These are phyloP conservation scores for Rhinichthys osculus DNA, from an alignment of 2,797 vertebrate genomes.

Conservation along the genomic window DNA sequence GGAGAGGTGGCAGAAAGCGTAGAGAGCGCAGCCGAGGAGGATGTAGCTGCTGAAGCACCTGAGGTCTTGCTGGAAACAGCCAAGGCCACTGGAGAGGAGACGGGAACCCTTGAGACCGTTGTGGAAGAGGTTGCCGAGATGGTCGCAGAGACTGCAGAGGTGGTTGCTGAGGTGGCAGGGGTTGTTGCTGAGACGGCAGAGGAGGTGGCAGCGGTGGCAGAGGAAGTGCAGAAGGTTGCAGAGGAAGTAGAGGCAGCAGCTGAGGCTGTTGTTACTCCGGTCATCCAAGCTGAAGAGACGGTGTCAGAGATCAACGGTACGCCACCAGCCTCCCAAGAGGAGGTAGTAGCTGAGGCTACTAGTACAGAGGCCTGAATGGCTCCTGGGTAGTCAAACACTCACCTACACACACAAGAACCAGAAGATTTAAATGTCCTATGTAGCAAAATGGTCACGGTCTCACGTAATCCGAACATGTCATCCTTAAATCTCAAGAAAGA, in stretches of 20 bases:
- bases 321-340: conserved; percentile 67
- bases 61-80: conserved; percentile 19
- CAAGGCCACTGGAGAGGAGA: conserved; percentile 9
- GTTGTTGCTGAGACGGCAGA: conserved; percentile 65
- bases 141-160: conserved; percentile 52
- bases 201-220: conserved; percentile 65
- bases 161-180: conserved; percentile 65
- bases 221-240: conserved; percentile 64
- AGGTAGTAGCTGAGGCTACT: conserved; percentile 59
- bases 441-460: background rate
- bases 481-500: background rate
- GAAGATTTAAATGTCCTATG: background rate
- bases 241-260: conserved; percentile 67
- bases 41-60: background rate
- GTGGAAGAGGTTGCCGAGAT: conserved; percentile 61
- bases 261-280: conserved; percentile 57
- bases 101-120: background rate
- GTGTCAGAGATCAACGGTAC: conserved; percentile 69
- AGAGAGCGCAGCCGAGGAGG: conserved; percentile 12
- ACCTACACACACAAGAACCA: conserved; percentile 48
- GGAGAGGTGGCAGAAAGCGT: conserved; percentile 24
- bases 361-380: conserved; percentile 59
- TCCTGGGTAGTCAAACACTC: conserved; percentile 46
- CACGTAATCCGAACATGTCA: background rate
- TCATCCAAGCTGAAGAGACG: conserved; percentile 55